Evolutionary conservation across 2,888 invertebrate genomes (phyloP), one percentile per base, ranked within the genome.

Genomic region (Apodemia duryi): DNA sequence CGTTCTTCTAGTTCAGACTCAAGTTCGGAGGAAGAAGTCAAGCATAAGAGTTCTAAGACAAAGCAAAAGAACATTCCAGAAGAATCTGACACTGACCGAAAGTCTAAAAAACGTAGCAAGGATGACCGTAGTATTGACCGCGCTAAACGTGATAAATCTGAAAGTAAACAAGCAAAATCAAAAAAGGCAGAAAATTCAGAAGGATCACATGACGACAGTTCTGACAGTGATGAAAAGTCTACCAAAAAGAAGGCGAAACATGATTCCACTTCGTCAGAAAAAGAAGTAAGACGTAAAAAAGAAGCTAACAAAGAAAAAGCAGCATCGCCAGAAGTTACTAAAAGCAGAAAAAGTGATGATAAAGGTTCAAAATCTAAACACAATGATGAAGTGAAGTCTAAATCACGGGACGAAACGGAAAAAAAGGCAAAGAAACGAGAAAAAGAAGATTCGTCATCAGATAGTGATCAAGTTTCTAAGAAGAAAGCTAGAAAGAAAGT

Each of bases 371-470:
- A 93, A 80, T 72, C 85, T 10, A 94, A 93, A 73, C 85, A 93
- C 57, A 86, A 89, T 10, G 88, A 94, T 68, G 92, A 94, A 77
- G 72, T 77, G 76, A 88, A 93, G 85, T 67, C 79, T 2, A 93
- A 94, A 65, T 91, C 93, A 65, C 92, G 93, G 0, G 95, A 95
- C 28, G 94, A 94, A 0, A 87, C 87, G 32, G 93, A 93, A 32
- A 94, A 94, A 74, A 93, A 93, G 74, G 89, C 89, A 10, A 94
- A 94, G 71, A 94, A 94, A 76, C 91, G 93, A 13, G 93, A 93
- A 69, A 93, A 93, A 68, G 94, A 94, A 49, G 93, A 93, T 6
- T 93, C 92, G 0, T 92, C 92, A 28, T 90, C 92, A 5, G 92
- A 92, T 35, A 92, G 92, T 74, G 92, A 92, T 69, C 88, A 89